These are phyloP conservation scores for Anableps anableps DNA, from an alignment of 2,797 vertebrate genomes.

Conservation along the genomic window DNA sequence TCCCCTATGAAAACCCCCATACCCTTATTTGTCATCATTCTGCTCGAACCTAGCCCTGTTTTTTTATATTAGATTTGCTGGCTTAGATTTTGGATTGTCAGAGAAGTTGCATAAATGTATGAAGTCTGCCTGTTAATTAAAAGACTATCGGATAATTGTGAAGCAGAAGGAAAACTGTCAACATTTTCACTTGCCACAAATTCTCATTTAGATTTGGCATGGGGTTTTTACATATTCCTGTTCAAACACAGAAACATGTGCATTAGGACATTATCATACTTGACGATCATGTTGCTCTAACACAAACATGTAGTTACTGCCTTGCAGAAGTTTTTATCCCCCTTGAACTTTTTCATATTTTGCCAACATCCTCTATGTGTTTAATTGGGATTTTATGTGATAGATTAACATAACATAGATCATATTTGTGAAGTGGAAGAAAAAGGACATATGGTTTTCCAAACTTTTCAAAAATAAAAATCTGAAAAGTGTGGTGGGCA, in stretches of 20 bases:
- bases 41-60: constrained; percentile 11
- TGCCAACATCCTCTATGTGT: too few relatives aligned
- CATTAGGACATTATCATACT: not conserved
- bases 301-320: not conserved
- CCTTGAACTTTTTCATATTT: too few relatives aligned
- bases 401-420: too few relatives aligned
- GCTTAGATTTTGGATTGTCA: constrained; percentile 1
- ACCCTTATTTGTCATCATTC: constrained; percentile 14
- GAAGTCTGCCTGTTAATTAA: constrained; percentile 1
- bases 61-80: not conserved
- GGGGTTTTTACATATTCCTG: too few relatives aligned
- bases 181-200: constrained; percentile 16
- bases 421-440: too few relatives aligned
- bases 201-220: not conserved
- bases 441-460: not conserved
- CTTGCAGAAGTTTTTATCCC: too few relatives aligned
- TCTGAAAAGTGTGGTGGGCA: not conserved
- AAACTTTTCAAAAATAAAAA: not conserved
- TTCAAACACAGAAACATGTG: not conserved
- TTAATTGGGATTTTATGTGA: too few relatives aligned
- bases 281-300: too few relatives aligned
- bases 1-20: not conserved
- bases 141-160: not conserved
- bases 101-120: constrained; percentile 4
- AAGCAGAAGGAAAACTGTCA: not conserved